A percentile compares a stretch with the other conserved stretches of the same genome.
These are phyloP conservation scores for Aricia artaxerxes DNA, from an alignment of 2,888 invertebrate genomes.

Conservation along the genomic window DNA sequence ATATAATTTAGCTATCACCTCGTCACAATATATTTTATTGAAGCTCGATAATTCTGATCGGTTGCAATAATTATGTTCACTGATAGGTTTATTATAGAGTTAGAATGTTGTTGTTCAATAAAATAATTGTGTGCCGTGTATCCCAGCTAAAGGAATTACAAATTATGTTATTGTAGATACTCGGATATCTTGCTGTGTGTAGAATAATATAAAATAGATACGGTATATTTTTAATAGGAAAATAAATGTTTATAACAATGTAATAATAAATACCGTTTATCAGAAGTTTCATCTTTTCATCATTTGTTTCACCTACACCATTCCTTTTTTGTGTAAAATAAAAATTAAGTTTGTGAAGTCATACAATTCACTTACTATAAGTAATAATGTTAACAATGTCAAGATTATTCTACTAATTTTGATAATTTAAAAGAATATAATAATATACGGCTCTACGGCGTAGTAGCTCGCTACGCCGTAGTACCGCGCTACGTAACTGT, in stretches of 20 bases:
- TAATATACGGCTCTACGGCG: neutral
- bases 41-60: conserved; percentile 17
- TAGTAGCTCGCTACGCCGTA: neutral
- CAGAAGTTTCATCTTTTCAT: conserved; percentile 9
- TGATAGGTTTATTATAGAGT: conserved; percentile 3
- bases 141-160: conserved; percentile 22
- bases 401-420: too few relatives aligned
- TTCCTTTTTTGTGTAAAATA: too few relatives aligned
- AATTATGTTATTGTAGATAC: conserved; percentile 25
- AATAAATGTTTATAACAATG: conserved; percentile 37
- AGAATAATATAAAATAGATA: conserved; percentile 34
- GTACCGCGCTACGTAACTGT: neutral
- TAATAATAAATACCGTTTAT: conserved; percentile 33
- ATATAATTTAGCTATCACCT: neutral
- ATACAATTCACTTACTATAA: neutral
- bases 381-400: too few relatives aligned
- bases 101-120: conserved; percentile 22
- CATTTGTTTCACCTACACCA: neutral
- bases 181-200: conserved; percentile 27
- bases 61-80: conserved; percentile 26
- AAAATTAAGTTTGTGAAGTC: too few relatives aligned
- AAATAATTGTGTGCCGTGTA: conserved; percentile 16
- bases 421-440: neutral
- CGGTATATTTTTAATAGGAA: conserved; percentile 41
- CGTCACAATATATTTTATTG: conserved; percentile 15